Evolutionary conservation across 2,888 invertebrate genomes (phyloP).

Genomic region (Drosophila monieri): DNA sequence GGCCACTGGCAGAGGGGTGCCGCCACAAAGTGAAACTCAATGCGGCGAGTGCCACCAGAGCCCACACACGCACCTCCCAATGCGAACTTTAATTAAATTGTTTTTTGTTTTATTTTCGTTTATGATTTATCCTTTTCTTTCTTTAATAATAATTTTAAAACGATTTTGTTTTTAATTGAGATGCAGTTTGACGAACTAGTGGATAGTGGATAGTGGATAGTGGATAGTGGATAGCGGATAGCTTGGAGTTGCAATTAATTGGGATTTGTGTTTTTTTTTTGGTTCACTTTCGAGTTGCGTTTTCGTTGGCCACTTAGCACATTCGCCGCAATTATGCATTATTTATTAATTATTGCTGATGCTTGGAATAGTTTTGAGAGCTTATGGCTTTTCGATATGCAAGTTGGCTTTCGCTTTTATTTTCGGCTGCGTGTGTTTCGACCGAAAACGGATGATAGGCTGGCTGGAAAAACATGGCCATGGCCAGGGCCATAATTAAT

Average conservation of each 20-base stretch:
- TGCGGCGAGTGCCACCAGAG: neutral
- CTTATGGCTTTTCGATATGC: conserved; percentile 13
- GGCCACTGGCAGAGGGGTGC: neutral
- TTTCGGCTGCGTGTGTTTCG: conserved; percentile 7
- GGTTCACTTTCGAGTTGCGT: conserved; percentile 61
- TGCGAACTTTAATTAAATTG: conserved; percentile 28
- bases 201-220: too few species aligned
- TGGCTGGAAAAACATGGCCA: neutral
- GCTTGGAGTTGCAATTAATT: conserved; percentile 55
- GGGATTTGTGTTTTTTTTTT: conserved; percentile 32
- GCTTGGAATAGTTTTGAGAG: neutral
- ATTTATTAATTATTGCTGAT: conserved; percentile 22
- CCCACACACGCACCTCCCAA: conserved; percentile 21
- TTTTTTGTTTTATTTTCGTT: conserved; percentile 44
- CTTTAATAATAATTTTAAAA: conserved; percentile 2
- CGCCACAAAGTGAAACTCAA: conserved; percentile 49
- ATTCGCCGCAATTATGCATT: conserved; percentile 31
- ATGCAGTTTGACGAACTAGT: conserved; percentile 64
- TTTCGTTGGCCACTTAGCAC: conserved; percentile 32
- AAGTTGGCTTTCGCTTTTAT: conserved; percentile 25
- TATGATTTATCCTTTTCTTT: conserved; percentile 2
- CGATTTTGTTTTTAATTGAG: conserved; percentile 45
- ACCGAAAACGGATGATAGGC: conserved; percentile 6
- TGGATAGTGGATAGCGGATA: too few species aligned
- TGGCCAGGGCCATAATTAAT: conserved; percentile 11